Conservation (phyloP, 1,140 invertebrate genomes). For the Atta texana region DNA sequence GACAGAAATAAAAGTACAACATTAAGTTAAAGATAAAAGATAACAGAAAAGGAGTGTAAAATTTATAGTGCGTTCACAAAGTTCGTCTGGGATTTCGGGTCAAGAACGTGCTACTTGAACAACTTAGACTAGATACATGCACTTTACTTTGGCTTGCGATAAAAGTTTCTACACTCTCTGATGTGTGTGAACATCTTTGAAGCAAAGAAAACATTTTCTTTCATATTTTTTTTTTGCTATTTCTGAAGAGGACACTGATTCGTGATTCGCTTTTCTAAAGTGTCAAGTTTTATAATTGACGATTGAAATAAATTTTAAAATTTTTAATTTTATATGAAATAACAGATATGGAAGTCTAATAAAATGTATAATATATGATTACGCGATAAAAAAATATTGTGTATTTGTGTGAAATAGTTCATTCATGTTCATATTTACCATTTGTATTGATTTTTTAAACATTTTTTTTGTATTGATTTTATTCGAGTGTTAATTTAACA, state of each 20-base stretch:
- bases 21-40: constrained; percentile 22
- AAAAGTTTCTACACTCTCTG: neutral
- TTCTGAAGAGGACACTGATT: neutral
- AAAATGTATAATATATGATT: neutral
- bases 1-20: neutral
- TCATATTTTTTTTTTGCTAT: neutral
- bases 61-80: neutral
- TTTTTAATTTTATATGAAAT: neutral
- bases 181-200: neutral
- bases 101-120: constrained; percentile 8
- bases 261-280: neutral
- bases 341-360: neutral
- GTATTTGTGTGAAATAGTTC: neutral
- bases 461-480: too few relatives aligned
- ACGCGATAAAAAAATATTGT: too few relatives aligned
- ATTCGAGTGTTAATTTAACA: too few relatives aligned
- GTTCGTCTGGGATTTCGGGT: constrained; percentile 20
- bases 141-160: neutral
- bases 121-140: constrained; percentile 17
- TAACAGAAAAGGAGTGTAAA: constrained; percentile 11
- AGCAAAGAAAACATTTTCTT: neutral
- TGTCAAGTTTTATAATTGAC: neutral
- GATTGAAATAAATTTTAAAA: neutral
- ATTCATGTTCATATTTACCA: too few relatives aligned
- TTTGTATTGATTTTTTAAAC: too few relatives aligned